Evolutionary conservation across 2,888 invertebrate genomes (phyloP), one percentile per base, ranked within the genome.

Genomic region (Epiperipatus broadwayi): DNA sequence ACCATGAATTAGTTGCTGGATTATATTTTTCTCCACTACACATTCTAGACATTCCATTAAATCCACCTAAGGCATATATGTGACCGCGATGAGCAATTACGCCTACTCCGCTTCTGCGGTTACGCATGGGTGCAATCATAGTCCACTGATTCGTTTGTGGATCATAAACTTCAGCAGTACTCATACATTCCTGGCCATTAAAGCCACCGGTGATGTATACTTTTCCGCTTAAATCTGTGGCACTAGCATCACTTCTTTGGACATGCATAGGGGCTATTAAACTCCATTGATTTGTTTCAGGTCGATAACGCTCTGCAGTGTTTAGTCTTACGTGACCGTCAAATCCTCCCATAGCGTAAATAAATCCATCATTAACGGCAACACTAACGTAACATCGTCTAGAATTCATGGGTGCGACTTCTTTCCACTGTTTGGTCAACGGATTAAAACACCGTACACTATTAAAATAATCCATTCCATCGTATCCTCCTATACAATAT

Each of bases 401-500:
- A 5, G 19, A 12, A 22, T 19, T 7, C 60, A 60, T 60, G 4
- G 60, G 59, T 1, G 83, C 68, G 3, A 69, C 55, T 65, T 87
- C 85, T 34, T 72, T 71, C 89, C 89, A 91, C 21, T 58, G 61
- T 59, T 83, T 85, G 2, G 67, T 70, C 2, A 78, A 75, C 1
- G 84, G 81, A 53, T 87, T 76, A 58, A 85, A 89, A 49, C 79
- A 78, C 5, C 81, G 70, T 48, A 80, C 80, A 5, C 78, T 78
- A 60, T 79, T 81, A 55, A 81, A 83, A 53, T 79, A 80, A 50
- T 77, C 75, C 61, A 72, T 69, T n/a, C 85, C 87, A 52, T 89
- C 81, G 53, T 85, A 89, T 3, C 89, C 89, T 0, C 91, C 89
- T 46, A 89, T 77, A 3, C 84, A 75, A 59, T 78, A 87, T 46